These are phyloP conservation scores for Coecobrya sp. DNA, from an alignment of 2,888 invertebrate genomes.

Conservation along the genomic window DNA sequence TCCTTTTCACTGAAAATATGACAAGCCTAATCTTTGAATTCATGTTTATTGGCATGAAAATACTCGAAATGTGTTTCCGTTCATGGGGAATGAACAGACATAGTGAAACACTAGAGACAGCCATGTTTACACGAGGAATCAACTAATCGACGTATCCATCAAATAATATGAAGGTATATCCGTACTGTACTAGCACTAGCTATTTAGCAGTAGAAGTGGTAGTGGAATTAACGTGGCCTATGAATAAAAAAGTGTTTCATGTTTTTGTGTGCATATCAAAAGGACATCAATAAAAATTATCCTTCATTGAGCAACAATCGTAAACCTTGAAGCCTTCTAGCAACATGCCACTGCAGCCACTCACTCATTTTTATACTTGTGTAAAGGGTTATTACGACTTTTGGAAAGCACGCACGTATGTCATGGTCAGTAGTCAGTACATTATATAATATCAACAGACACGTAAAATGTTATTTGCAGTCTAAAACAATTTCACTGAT, in stretches of 20 bases:
- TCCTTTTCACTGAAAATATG: too few species aligned
- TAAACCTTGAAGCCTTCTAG: slow-evolving; percentile 55
- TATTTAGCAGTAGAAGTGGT: neutral
- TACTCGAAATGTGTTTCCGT: too few species aligned
- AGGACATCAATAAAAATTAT: slow-evolving; percentile 65
- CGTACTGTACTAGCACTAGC: too few species aligned
- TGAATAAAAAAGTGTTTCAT: neutral
- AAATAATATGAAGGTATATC: too few species aligned
- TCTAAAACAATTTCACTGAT: neutral
- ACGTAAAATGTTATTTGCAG: neutral
- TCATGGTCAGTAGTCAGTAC: slow-evolving; percentile 17
- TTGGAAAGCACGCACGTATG: slow-evolving; percentile 18
- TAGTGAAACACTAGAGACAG: too few species aligned
- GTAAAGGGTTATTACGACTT: neutral
- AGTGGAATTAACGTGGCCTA: neutral
- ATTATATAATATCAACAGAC: neutral
- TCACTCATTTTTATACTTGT: neutral
- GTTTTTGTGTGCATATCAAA: slow-evolving; percentile 31
- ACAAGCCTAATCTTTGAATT: too few species aligned
- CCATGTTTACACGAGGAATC: too few species aligned
- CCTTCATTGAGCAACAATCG: slow-evolving; percentile 66
- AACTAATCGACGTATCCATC: too few species aligned
- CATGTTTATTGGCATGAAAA: too few species aligned
- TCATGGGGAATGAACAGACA: too few species aligned
- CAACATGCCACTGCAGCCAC: neutral